Percentiles rank a stretch among this genome's conserved stretches.
phyloP scores from a whole-genome alignment of 92 coral and sea anemone genomes.

The Muricea muricata region DNA sequence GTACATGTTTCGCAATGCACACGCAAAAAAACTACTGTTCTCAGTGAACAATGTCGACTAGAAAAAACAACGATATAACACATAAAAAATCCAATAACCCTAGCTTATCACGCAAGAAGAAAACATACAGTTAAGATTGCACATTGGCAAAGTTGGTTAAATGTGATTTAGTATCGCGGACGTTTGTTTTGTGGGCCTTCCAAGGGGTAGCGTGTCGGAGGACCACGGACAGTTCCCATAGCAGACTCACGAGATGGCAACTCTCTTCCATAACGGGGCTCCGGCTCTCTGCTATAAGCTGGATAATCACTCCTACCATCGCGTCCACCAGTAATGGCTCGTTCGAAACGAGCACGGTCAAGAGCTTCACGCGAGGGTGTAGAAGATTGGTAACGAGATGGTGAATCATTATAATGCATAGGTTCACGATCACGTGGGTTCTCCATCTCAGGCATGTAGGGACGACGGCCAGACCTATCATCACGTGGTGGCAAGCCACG shows the following conservation, averaged over 20 bases:
- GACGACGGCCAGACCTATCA: not conserved
- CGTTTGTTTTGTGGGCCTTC: conserved; percentile 43
- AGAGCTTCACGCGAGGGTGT: conserved; percentile 6
- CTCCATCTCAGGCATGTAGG: conserved; percentile 14
- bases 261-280: conserved; percentile 6
- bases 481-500: conserved; percentile 25
- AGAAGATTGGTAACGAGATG: conserved; percentile 31
- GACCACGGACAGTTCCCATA: conserved; percentile 29
- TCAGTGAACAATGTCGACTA: not conserved
- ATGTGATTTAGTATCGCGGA: conserved; percentile 26
- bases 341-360: conserved; percentile 42
- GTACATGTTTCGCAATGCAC: not conserved
- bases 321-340: not conserved
- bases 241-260: conserved; percentile 33
- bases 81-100: not conserved
- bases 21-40: not conserved
- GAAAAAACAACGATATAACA: no score
- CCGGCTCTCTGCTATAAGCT: conserved; percentile 14
- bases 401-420: not conserved
- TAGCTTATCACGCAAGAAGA: not conserved
- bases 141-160: not conserved
- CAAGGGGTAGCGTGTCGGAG: conserved; percentile 32
- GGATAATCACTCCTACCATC: conserved; percentile 25
- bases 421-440: conserved; percentile 1
- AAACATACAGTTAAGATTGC: no score